Conservation (phyloP, 2,888 invertebrate genomes). For the Pollenia labialis region DNA sequence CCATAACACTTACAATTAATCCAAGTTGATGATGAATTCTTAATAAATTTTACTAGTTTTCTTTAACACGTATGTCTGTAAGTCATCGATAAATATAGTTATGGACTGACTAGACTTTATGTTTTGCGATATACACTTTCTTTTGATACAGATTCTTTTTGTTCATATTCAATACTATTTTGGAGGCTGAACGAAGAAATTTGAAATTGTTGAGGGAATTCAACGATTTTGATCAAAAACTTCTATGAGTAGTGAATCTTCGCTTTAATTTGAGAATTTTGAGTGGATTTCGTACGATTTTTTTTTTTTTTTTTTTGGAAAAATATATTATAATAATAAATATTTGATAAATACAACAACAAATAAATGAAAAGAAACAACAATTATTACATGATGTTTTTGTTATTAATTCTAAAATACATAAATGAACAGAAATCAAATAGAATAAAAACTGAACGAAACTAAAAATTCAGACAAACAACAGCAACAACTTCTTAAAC, state of each 20-base stretch:
- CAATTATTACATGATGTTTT: constrained; percentile 77
- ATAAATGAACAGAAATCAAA: not conserved
- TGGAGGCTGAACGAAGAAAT: constrained; percentile 59
- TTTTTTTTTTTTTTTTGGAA: constrained; percentile 74
- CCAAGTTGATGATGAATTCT: constrained; percentile 66
- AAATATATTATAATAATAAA: constrained; percentile 80
- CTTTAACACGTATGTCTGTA: constrained; percentile 5
- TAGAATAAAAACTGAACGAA: constrained; percentile 32
- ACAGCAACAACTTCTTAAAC: constrained; percentile 30
- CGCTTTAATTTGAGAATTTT: constrained; percentile 77
- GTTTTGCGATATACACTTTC: constrained; percentile 9
- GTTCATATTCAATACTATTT: constrained; percentile 42
- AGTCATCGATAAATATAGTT: constrained; percentile 54
- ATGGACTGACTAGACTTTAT: constrained; percentile 31
- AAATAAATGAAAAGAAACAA: constrained; percentile 79
- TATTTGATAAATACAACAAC: constrained; percentile 80
- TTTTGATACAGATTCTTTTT: constrained; percentile 5
- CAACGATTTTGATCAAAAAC: constrained; percentile 74
- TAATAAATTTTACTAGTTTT: constrained; percentile 22
- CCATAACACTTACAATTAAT: constrained; percentile 72
- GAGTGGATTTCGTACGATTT: constrained; percentile 73
- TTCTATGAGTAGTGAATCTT: constrained; percentile 80
- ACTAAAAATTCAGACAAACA: constrained; percentile 52
- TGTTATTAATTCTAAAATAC: constrained; percentile 32
- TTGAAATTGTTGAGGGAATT: constrained; percentile 57